These are phyloP conservation scores for Cololabis saira DNA, from an alignment of 2,113 vertebrate genomes.

Conservation along the genomic window DNA sequence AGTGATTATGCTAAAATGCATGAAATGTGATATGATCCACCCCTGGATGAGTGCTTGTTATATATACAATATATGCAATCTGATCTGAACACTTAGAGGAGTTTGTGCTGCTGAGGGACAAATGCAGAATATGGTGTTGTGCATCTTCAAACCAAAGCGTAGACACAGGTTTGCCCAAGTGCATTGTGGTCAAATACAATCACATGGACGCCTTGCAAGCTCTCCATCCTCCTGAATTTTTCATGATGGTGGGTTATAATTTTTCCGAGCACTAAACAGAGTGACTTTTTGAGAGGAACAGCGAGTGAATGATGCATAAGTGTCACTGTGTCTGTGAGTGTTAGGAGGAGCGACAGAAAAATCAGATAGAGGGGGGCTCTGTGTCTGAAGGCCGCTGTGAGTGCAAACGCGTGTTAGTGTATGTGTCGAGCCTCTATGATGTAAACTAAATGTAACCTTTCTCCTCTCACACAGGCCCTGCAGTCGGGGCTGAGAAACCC, in stretches of 20 bases:
- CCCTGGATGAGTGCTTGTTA: too few relatives aligned
- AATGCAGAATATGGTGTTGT: too few relatives aligned
- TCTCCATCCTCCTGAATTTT: conserved; percentile 47
- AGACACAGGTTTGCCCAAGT: not conserved
- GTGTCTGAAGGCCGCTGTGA: conserved; percentile 58
- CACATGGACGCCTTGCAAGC: conserved; percentile 8
- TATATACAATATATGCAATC: too few relatives aligned
- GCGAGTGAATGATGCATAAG: conserved; percentile 53
- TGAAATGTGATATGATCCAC: too few relatives aligned
- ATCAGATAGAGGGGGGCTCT: conserved; percentile 40
- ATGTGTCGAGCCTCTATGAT: conserved; percentile 67
- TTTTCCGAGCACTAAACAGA: conserved; percentile 34
- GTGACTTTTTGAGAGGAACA: conserved; percentile 31
- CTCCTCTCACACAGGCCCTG: conserved; percentile 71
- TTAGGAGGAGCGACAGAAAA: conserved; percentile 46
- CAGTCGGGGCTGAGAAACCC: conserved; percentile 64
- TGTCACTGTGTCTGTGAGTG: conserved; percentile 39
- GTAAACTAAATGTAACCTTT: conserved; percentile 81
- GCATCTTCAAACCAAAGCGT: not conserved
- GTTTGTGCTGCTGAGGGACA: too few relatives aligned
- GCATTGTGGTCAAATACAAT: conserved; percentile 5
- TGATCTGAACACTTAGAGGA: too few relatives aligned
- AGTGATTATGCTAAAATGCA: too few relatives aligned
- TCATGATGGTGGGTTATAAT: conserved; percentile 43
- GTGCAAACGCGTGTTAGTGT: conserved; percentile 45